Evolutionary conservation across 2,797 vertebrate species (phyloP).

Genomic region (Urophycis tenuis): DNA sequence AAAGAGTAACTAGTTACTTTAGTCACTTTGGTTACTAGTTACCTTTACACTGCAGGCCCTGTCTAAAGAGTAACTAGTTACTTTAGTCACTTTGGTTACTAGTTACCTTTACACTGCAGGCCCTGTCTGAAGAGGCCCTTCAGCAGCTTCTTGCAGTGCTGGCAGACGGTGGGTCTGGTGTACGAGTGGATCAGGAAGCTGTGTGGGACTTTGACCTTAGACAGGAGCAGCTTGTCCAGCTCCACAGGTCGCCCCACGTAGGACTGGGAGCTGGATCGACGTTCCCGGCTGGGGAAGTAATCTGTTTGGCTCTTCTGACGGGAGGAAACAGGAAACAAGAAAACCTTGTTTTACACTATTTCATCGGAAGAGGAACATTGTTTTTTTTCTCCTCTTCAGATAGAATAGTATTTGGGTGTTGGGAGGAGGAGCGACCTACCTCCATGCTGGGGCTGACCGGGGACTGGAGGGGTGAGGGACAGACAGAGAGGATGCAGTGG

Average conservation of each 20-base stretch:
- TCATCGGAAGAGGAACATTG: no score
- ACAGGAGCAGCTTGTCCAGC: slow-evolving; percentile 89
- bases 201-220: slow-evolving; percentile 96
- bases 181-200: slow-evolving; percentile 96
- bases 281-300: slow-evolving; percentile 81
- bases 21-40: no score
- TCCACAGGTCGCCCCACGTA: slow-evolving; percentile 90
- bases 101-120: slow-evolving; percentile 87
- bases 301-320: slow-evolving; percentile 84
- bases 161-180: slow-evolving; percentile 91
- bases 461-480: slow-evolving; percentile 65
- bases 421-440: slow-evolving; percentile 68
- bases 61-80: neutral
- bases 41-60: slow-evolving; percentile 71
- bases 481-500: slow-evolving; percentile 10
- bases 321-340: neutral
- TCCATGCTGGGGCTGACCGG: slow-evolving; percentile 86
- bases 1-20: no score
- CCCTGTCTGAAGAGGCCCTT: slow-evolving; percentile 95
- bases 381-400: no score
- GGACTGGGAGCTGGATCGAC: slow-evolving; percentile 87
- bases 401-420: neutral
- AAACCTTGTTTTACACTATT: no score
- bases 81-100: neutral
- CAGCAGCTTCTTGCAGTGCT: slow-evolving; percentile 96